Conservation (phyloP, 2,797 vertebrate genomes). For the Corythornis leucogaster region DNA sequence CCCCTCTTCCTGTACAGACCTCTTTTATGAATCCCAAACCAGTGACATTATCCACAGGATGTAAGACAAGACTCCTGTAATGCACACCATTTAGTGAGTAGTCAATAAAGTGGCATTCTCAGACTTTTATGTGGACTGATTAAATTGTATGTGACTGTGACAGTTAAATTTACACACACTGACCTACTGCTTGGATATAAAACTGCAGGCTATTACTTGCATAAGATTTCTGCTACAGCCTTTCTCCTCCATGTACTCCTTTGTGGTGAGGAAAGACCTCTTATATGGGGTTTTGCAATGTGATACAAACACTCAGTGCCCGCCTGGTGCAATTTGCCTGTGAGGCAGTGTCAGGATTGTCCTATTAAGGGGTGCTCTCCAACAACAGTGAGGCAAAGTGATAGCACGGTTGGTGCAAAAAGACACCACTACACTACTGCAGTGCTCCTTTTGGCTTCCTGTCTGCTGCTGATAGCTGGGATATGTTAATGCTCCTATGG, state of each 20-base stretch:
- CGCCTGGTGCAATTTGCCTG: neutral
- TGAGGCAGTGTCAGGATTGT: neutral
- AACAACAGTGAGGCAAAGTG: neutral
- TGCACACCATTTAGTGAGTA: constrained; percentile 1
- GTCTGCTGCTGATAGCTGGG: neutral
- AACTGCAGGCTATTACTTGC: neutral
- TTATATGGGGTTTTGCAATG: neutral
- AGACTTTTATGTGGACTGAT: constrained; percentile 9
- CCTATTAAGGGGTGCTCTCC: neutral
- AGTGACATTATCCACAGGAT: constrained; percentile 62
- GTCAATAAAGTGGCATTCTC: constrained; percentile 46
- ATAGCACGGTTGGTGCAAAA: neutral
- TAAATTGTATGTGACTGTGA: neutral
- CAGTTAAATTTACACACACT: constrained; percentile 2
- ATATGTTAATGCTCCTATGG: neutral
- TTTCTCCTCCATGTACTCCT: neutral
- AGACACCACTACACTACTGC: neutral
- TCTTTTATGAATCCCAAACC: constrained; percentile 64
- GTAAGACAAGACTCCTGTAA: constrained; percentile 46
- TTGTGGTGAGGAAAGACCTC: neutral
- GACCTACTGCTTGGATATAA: neutral
- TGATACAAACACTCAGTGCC: neutral
- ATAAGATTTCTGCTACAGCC: neutral
- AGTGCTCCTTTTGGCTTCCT: neutral
- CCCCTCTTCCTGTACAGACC: constrained; percentile 68